Evolutionary conservation across 2,113 vertebrate genomes (phyloP).

Genomic region (Regulus satrapa): DNA sequence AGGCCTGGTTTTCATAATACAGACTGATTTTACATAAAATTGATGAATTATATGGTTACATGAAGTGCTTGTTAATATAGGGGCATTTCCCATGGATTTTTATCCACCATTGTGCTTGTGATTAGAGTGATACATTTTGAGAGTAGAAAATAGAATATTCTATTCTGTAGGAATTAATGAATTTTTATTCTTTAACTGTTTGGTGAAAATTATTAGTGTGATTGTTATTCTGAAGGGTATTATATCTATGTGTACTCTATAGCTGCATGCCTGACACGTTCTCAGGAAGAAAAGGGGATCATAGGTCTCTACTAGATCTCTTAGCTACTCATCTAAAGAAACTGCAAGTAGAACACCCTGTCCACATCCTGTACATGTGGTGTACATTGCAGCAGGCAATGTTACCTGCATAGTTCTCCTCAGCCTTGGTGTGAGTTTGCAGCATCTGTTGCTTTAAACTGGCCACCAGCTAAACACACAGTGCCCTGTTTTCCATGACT

Average conservation of each 20-base stretch:
- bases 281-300: neutral
- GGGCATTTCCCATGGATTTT: neutral
- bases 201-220: neutral
- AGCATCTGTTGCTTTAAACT: neutral
- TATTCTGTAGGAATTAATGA: neutral
- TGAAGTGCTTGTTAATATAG: neutral
- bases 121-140: neutral
- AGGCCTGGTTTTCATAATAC: neutral
- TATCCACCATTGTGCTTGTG: neutral
- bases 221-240: neutral
- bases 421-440: neutral
- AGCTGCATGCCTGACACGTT: neutral
- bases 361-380: neutral
- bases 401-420: neutral
- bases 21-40: neutral
- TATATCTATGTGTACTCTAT: neutral
- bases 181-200: neutral
- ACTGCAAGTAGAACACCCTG: fast-evolving
- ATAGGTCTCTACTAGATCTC: neutral
- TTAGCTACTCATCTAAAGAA: neutral
- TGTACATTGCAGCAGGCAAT: neutral
- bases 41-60: neutral
- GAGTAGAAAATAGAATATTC: neutral
- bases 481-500: neutral
- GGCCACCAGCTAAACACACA: neutral